Evolutionary conservation across 2,113 vertebrate genomes (phyloP), one percentile per base, ranked within the genome.

Genomic region (Amphilophus citrinellus): DNA sequence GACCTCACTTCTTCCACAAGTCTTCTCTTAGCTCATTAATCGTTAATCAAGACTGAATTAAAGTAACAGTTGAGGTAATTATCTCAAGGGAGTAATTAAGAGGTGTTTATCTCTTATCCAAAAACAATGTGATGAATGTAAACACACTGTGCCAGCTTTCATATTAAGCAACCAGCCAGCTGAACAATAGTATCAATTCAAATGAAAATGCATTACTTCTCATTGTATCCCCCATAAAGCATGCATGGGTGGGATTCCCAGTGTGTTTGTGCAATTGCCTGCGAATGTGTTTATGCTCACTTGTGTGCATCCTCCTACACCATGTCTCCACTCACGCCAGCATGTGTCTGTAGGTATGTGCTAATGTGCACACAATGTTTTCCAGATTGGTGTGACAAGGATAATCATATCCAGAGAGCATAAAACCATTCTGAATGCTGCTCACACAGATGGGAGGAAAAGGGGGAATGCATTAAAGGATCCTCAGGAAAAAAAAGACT

Each of bases 341-440:
- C 57, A 78, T 65, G 79, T 82, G 75, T 83, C 57, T 24, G 47
- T 77, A 68, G 77, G 79, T 86, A 85, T 92, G 90, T n/a, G 68
- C 82, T 87, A 89, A 87, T 90, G 82, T 84, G 88, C 76, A 85
- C 87, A 80, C 87, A 94, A 93, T 93, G 81, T 86, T 87, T 91
- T 93, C 90, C 91, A 95, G 90, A 93, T 85, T 91, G 87, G 83
- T 89, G 76, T 80, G 85, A 92, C 85, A 77, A 62, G 79, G 86
- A 79, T 93, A 91, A 95, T 93, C 89, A 90, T 86, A 93, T 85
- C 92, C 93, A 95, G 93, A 88, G 71, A 90, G 63, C 77, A 68
- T 39, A 66, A 83, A 86, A 63, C 44, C 63, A 66, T 77, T 83
- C 35, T 78, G 62, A 89, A 66, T 17, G 20, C 77, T 22, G 32